These are phyloP conservation scores for Zootermopsis nevadensis DNA, from an alignment of 2,888 invertebrate genomes.

Conservation along the genomic window DNA sequence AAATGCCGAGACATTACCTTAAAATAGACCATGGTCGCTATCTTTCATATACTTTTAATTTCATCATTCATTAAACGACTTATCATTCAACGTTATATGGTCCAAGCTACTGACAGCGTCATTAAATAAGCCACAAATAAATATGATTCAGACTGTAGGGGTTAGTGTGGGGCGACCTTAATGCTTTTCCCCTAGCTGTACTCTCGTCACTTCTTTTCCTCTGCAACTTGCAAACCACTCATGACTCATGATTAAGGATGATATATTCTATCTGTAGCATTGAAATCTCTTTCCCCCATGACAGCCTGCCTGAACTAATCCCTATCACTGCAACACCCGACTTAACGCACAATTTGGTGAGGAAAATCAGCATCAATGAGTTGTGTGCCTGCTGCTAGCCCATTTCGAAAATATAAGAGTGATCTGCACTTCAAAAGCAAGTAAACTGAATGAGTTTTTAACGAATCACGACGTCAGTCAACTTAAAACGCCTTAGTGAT, in stretches of 20 bases:
- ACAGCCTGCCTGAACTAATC: neutral
- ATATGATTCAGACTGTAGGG: too few relatives aligned
- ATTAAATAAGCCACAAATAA: too few relatives aligned
- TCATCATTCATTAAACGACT: too few relatives aligned
- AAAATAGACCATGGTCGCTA: too few relatives aligned
- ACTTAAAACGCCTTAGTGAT: neutral
- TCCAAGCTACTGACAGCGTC: too few relatives aligned
- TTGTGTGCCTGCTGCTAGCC: neutral
- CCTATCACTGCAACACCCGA: slow-evolving; percentile 9
- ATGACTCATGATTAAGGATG: slow-evolving; percentile 19
- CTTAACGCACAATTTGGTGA: slow-evolving; percentile 35
- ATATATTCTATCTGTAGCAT: slow-evolving; percentile 22
- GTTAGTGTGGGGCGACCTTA: neutral
- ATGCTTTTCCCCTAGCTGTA: neutral
- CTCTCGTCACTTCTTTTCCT: neutral
- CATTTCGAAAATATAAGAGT: neutral
- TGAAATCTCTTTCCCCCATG: slow-evolving; percentile 16
- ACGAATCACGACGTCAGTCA: neutral
- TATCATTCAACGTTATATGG: too few relatives aligned
- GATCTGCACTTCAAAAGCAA: slow-evolving; percentile 25
- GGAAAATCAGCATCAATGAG: slow-evolving; percentile 34
- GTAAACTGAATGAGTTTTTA: slow-evolving; percentile 12
- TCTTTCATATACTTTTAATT: too few relatives aligned
- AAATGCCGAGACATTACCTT: too few relatives aligned
- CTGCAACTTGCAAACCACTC: too few relatives aligned